These are phyloP conservation scores for Temnothorax curvispinosus DNA, from an alignment of 1,140 invertebrate species.

Conservation along the genomic window DNA sequence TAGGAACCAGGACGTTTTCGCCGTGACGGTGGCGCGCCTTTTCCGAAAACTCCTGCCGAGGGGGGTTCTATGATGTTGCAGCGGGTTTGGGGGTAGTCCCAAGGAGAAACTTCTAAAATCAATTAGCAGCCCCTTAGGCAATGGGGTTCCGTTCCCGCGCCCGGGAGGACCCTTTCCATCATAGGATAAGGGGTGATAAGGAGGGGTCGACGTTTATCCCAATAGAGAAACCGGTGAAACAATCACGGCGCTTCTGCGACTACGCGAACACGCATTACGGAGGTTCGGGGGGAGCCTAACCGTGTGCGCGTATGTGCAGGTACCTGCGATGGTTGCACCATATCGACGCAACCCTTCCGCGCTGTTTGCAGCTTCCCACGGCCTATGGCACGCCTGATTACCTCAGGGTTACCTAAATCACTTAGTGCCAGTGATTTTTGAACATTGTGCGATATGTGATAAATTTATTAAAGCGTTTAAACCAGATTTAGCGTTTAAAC, in stretches of 20 bases:
- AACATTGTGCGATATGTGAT: background rate
- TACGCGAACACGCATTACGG: constrained; percentile 26
- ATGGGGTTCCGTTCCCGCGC: constrained; percentile 73
- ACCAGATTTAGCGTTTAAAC: background rate
- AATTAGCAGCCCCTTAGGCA: constrained; percentile 78
- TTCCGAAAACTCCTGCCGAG: constrained; percentile 41
- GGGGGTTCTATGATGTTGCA: background rate
- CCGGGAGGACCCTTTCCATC: constrained; percentile 68
- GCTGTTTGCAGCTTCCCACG: constrained; percentile 47
- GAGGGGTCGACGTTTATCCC: constrained; percentile 75
- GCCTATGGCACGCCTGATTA: constrained; percentile 58
- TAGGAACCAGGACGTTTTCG: constrained; percentile 60
- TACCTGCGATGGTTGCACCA: constrained; percentile 47
- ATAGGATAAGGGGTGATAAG: constrained; percentile 74
- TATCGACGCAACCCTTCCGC: constrained; percentile 59
- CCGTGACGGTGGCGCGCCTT: constrained; percentile 51
- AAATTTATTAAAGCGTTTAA: background rate
- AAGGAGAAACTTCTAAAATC: constrained; percentile 77
- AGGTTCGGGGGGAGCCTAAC: background rate
- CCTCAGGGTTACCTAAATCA: constrained; percentile 17
- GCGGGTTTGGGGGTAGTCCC: constrained; percentile 40
- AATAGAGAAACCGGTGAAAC: constrained; percentile 72
- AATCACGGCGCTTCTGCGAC: constrained; percentile 71
- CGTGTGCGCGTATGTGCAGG: background rate
- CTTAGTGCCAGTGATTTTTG: constrained; percentile 20